These are phyloP conservation scores for Aphodius granarius DNA, from an alignment of 2,888 invertebrate species.

Conservation along the genomic window DNA sequence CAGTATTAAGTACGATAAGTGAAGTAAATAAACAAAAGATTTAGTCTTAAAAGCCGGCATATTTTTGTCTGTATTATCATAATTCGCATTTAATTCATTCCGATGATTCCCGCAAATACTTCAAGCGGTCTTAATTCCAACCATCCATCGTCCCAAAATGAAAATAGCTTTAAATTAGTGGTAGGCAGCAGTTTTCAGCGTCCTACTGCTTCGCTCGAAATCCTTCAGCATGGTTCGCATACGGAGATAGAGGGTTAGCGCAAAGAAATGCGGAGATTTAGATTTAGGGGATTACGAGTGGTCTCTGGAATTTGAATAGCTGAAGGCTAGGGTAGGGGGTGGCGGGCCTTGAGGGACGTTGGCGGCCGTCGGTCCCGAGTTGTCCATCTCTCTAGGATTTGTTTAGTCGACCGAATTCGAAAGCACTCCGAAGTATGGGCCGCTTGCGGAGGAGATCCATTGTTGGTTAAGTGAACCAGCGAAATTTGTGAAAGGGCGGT, in stretches of 20 bases:
- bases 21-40: too few relatives aligned
- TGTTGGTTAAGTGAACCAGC: conserved; percentile 13
- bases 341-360: background rate
- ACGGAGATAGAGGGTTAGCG: background rate
- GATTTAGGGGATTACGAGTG: background rate
- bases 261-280: background rate
- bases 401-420: conserved; percentile 15
- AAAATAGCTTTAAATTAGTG: background rate
- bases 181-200: background rate
- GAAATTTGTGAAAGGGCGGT: conserved; percentile 9
- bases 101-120: background rate
- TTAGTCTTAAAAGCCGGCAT: too few relatives aligned
- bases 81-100: background rate
- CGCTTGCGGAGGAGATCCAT: background rate
- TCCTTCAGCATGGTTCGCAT: background rate
- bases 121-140: background rate
- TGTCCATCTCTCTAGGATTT: conserved; percentile 1
- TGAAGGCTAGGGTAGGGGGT: background rate
- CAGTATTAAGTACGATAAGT: too few relatives aligned
- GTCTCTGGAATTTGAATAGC: background rate
- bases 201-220: background rate
- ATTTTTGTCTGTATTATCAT: background rate
- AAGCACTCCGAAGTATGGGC: conserved; percentile 4
- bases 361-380: background rate
- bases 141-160: background rate